Evolutionary conservation across 2,797 vertebrate genomes (phyloP), one percentile per base, ranked within the genome.

Genomic region (Myiothlypis coronata): DNA sequence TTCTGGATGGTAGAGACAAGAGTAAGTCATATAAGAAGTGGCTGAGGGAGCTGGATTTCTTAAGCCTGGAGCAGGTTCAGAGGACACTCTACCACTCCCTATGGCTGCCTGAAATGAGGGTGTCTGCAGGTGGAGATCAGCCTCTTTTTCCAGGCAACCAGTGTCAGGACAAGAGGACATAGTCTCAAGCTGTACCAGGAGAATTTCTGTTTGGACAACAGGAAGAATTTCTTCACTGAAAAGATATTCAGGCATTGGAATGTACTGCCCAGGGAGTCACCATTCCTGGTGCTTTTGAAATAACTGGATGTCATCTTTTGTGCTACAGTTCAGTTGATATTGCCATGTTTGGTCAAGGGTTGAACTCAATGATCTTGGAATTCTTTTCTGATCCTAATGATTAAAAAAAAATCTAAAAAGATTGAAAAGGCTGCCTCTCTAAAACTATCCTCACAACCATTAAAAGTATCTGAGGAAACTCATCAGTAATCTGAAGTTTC

Each of bases 181-280:
- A 20, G 16, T 24, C 28, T 34, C n/a, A 24, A n/a, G 14, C 14
- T 65, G 8, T 24, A 8, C 5, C n/a, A 22, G 7, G 13, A 20
- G 9, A 57, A 35, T 5, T 44, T 50, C n/a, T 37, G 3, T 26
- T 28, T 24, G 8, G 28, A 26, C 3, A 65, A 18, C 5, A 72
- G 11, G 34, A 52, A 57, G 20, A 80, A 52, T 57, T 50, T 65
- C 19, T 50, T 39, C 44, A 24, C 20, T 30, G 44, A 18, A 37
- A 37, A 50, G 5, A 16, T 59, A 49, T 32, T 46, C n/a, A 46
- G 24, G 11, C 11, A 34, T 11, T 46, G 27, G 26, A 52, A 67
- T 0, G 0, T 4, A 6, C 18, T 53, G 6, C 14, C 12, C 8
- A 53, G 21, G 20, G 24, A 52, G 24, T 34, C 2, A 39, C 4